A percentile compares a stretch with the other conserved stretches of the same genome.
These are phyloP conservation scores for Mionectes olivaceus DNA, from an alignment of 2,797 vertebrate genomes.

Conservation along the genomic window DNA sequence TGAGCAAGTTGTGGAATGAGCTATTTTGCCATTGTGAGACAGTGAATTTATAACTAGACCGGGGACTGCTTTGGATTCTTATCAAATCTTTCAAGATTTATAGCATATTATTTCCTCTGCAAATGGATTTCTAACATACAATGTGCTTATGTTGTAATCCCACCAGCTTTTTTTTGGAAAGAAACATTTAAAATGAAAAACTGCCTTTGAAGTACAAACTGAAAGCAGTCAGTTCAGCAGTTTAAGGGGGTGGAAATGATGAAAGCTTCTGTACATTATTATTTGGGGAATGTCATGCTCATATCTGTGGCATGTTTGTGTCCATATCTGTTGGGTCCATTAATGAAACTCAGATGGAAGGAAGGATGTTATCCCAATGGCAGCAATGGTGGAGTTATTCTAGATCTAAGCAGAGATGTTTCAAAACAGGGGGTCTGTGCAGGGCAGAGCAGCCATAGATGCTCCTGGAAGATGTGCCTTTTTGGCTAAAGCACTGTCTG, in stretches of 20 bases:
- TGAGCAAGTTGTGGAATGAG: slow-evolving; percentile 10
- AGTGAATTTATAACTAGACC: slow-evolving; percentile 29
- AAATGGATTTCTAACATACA: slow-evolving; percentile 48
- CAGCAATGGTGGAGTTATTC: neutral
- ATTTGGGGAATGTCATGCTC: accelerated
- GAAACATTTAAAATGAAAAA: slow-evolving; percentile 24
- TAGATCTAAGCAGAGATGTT: neutral
- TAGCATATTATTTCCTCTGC: slow-evolving; percentile 43
- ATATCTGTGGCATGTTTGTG: neutral
- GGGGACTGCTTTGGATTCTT: slow-evolving; percentile 45
- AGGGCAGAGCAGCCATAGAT: neutral
- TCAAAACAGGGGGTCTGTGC: neutral
- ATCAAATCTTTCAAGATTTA: slow-evolving; percentile 52
- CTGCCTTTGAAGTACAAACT: slow-evolving; percentile 33
- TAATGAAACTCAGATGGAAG: neutral
- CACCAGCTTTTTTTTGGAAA: neutral
- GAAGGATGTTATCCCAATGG: neutral
- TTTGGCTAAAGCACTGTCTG: neutral
- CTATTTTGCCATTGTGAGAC: slow-evolving; percentile 37
- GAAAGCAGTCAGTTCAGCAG: slow-evolving; percentile 14
- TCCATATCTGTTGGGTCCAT: neutral
- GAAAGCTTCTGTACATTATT: neutral
- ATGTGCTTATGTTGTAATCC: slow-evolving; percentile 47
- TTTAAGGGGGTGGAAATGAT: neutral
- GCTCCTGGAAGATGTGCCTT: neutral